A percentile compares a stretch with the other conserved stretches of the same genome.
Evolutionary conservation across 2,113 vertebrate genomes (phyloP).

Genomic region (Synchiropus splendidus): DNA sequence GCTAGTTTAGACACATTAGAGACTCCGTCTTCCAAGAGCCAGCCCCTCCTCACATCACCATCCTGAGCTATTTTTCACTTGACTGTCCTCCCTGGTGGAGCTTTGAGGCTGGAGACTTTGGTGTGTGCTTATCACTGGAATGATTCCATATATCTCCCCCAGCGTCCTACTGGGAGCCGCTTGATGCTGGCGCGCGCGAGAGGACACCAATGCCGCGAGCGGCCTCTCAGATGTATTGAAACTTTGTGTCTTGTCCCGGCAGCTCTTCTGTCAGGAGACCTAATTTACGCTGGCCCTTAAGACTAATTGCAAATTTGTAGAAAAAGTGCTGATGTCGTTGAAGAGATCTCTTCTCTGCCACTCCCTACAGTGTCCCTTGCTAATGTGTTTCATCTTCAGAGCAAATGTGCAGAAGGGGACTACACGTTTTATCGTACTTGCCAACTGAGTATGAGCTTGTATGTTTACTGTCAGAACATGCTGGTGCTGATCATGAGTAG

Average conservation of each 20-base stretch:
- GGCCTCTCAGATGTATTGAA: conserved; percentile 70
- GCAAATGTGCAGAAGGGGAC: conserved; percentile 53
- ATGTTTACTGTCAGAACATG: no score
- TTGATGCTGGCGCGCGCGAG: conserved; percentile 41
- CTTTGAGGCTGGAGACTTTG: conserved; percentile 22
- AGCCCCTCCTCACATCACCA: conserved; percentile 40
- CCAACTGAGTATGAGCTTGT: no score
- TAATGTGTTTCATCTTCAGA: conserved; percentile 97
- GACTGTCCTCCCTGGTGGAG: conserved; percentile 18
- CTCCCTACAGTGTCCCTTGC: conserved; percentile 82
- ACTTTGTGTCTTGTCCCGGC: conserved; percentile 81
- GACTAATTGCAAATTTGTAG: conserved; percentile 98
- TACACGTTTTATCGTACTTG: no score
- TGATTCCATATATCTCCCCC: conserved; percentile 28
- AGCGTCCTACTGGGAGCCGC: conserved; percentile 42
- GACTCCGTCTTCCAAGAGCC: conserved; percentile 40
- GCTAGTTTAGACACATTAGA: conserved; percentile 54
- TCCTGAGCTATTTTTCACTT: conserved; percentile 31
- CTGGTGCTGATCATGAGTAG: no score
- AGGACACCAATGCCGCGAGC: conserved; percentile 52
- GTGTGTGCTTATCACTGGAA: conserved; percentile 35
- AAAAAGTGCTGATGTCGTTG: conserved; percentile 98
- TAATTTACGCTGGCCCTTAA: conserved; percentile 98
- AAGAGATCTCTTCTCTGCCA: conserved; percentile 42
- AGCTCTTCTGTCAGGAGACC: conserved; percentile 98